Evolutionary conservation across 2,797 vertebrate genomes (phyloP), one percentile per base, ranked within the genome.

Genomic region (Fistularia tabacaria): DNA sequence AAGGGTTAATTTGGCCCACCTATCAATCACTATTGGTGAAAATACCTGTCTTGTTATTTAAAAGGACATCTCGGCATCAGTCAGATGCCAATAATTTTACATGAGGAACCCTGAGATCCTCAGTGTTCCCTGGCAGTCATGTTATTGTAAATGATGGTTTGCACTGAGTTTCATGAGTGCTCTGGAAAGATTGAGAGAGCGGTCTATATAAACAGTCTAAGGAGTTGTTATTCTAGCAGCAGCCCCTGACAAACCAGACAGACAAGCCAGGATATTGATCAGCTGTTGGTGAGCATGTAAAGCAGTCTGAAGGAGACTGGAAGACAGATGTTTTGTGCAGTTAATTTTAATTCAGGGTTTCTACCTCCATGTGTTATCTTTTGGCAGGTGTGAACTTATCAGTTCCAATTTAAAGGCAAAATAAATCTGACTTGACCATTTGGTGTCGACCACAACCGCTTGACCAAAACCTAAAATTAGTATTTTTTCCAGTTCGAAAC

Each of bases 201-300:
- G 75, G 66, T 69, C 82, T 82, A 58, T 61, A 74, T 84, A 86
- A 85, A 88, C 80, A 83, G 65, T 59, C 68, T 40, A 59, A 73
- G 73, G 56, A 38, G 71, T 75, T 86, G 81, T 88, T 86, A 85
- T 87, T 88, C 79, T 77, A 83, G 74, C 39, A 6, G 44, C 56
- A 72, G 79, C 43, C 73, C 57, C 74, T 25, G 68, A 48, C 69
- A 71, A 67, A 38, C 59, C 72, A 71, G 64, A 79, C 76, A 69
- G 70, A 54, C 69, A 69, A 74, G 69, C 73, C 62, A 46, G 73
- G 46, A 45, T 82, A 87, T 88, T 47, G 77, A 88, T 84, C 69
- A 68, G 59, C 76, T 63, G 81, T 79, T 68, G 68, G 82, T 64
- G 72, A 78, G 78, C 77, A 87, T 86, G 84, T 80, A 90, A 85